Percentiles rank a stretch among this genome's conserved stretches.
phyloP scores from a whole-genome alignment of 2,797 vertebrate genomes.

The Microctenopoma lineatum region DNA sequence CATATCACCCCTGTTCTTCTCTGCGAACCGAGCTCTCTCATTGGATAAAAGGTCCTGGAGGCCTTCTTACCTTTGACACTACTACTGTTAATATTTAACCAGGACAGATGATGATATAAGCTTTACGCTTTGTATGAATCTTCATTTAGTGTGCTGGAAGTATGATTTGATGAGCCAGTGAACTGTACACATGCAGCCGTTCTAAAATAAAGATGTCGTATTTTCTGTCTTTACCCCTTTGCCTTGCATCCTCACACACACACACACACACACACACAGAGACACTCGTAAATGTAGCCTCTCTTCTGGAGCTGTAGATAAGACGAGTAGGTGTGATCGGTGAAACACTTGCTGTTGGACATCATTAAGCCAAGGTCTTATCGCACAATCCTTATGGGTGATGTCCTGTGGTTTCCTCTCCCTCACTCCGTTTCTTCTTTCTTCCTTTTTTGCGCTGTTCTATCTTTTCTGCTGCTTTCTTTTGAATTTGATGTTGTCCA shows the following conservation, averaged over 20 bases:
- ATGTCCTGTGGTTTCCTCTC: constrained; percentile 24
- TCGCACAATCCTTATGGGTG: constrained; percentile 45
- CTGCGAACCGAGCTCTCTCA: not conserved
- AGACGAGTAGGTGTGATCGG: constrained; percentile 48
- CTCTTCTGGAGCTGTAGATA: constrained; percentile 61
- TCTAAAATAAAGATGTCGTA: not conserved
- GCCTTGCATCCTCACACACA: not conserved
- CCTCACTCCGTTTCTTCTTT: not conserved
- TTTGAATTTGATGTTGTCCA: constrained; percentile 24
- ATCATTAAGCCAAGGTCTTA: constrained; percentile 57
- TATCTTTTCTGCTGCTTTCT: constrained; percentile 18
- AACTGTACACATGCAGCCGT: too few relatives aligned
- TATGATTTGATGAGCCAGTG: not conserved
- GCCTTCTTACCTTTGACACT: not conserved
- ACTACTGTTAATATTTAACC: not conserved
- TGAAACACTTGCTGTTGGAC: constrained; percentile 54
- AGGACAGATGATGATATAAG: too few relatives aligned
- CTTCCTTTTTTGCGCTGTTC: not conserved
- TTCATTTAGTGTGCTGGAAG: too few relatives aligned
- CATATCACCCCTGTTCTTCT: not conserved
- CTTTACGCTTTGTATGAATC: too few relatives aligned
- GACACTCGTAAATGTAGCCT: constrained; percentile 34
- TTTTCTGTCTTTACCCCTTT: too few relatives aligned
- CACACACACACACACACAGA: not conserved
- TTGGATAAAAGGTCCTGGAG: not conserved